phyloP scores from a whole-genome alignment of 2,888 invertebrate genomes.

The Nomada fabriciana region DNA sequence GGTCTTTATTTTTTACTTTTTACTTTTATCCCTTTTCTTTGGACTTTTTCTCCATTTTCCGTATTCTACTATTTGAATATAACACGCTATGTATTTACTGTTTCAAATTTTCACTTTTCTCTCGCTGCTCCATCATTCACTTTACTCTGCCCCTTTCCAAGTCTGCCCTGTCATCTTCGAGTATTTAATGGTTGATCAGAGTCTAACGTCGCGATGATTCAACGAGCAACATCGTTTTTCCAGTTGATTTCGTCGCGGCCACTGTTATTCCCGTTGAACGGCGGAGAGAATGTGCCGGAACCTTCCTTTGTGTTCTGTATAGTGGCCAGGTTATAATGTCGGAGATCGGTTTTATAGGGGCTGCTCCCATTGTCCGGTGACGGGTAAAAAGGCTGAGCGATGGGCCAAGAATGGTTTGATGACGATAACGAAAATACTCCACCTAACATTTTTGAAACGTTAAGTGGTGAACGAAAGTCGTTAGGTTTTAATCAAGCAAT shows the following conservation, averaged over 20 bases:
- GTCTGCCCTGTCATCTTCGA: not conserved
- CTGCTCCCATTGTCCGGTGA: not conserved
- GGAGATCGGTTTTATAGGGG: not conserved
- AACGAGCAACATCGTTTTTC: conserved; percentile 26
- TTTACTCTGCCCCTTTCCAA: not conserved
- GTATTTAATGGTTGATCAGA: conserved; percentile 22
- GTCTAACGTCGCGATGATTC: conserved; percentile 8
- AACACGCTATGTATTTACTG: not conserved
- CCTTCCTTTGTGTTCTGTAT: not conserved
- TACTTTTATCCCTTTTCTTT: not conserved
- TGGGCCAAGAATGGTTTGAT: not conserved
- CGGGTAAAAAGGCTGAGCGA: not conserved
- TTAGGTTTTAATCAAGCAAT: no score
- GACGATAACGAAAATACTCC: not conserved
- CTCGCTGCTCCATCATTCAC: no score
- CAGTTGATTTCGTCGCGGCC: conserved; percentile 7
- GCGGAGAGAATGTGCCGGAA: not conserved
- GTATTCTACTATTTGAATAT: no score
- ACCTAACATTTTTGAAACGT: no score
- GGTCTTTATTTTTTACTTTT: not conserved
- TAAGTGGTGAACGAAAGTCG: no score
- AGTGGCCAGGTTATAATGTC: not conserved
- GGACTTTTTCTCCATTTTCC: not conserved
- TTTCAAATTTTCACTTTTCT: not conserved
- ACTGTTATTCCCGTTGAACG: not conserved